These are phyloP conservation scores for Apostichopus leukothele DNA, from an alignment of 53 echinoderm and acorn worm genomes.

Conservation along the genomic window DNA sequence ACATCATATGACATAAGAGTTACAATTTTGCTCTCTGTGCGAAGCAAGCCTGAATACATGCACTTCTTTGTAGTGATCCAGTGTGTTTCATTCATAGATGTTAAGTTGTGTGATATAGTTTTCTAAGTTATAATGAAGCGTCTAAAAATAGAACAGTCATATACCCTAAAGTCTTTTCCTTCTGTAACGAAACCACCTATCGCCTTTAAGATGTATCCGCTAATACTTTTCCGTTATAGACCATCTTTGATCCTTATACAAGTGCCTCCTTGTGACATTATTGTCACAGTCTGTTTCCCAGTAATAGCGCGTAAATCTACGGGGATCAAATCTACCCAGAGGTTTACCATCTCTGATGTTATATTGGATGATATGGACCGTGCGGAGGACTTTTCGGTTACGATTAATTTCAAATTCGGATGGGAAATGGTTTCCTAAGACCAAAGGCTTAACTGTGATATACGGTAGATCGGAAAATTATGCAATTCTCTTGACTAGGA, in stretches of 20 bases:
- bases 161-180: not conserved
- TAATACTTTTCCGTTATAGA: not conserved
- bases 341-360: not conserved
- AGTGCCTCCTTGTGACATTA: not conserved
- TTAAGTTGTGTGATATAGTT: no score
- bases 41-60: no score
- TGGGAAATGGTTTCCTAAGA: not conserved
- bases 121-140: not conserved
- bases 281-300: not conserved
- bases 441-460: not conserved
- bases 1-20: no score
- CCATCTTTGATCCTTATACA: not conserved
- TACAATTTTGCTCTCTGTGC: no score
- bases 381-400: not conserved
- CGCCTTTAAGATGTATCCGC: not conserved
- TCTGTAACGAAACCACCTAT: not conserved
- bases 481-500: not conserved
- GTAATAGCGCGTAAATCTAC: not conserved
- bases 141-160: not conserved
- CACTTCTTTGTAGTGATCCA: no score
- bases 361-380: not conserved
- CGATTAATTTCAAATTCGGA: not conserved
- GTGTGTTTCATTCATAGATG: no score
- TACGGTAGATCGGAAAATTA: slow-evolving; percentile 19
- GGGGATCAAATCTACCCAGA: not conserved